Conservation (phyloP, 2,113 vertebrate genomes). For the Pelodiscus sinensis region DNA sequence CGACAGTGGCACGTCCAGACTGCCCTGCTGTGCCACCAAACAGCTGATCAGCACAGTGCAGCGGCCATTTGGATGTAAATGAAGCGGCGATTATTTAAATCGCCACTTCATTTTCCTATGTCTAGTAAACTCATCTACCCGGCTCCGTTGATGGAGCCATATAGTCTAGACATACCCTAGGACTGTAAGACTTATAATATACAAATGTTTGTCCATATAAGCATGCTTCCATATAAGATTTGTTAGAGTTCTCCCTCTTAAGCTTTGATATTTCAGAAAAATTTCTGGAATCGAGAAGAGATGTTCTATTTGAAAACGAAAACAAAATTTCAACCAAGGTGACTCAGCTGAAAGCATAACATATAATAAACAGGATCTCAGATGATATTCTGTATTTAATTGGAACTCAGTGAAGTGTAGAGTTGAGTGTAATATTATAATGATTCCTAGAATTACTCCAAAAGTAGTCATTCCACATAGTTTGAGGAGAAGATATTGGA, state of each 20-base stretch:
- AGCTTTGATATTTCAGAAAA: not conserved
- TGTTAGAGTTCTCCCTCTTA: not conserved
- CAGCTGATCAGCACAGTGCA: too few relatives aligned
- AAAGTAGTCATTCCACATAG: not conserved
- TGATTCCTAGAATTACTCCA: not conserved
- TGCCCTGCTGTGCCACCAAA: too few relatives aligned
- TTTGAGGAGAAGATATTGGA: not conserved
- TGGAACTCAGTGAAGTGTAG: not conserved
- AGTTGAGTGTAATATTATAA: not conserved
- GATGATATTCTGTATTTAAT: not conserved
- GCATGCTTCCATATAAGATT: not conserved
- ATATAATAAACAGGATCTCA: not conserved
- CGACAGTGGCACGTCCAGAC: too few relatives aligned
- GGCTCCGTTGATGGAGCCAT: too few relatives aligned
- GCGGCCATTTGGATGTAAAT: too few relatives aligned
- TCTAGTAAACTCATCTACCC: too few relatives aligned
- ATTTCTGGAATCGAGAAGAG: not conserved
- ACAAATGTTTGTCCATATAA: not conserved
- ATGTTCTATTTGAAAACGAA: not conserved
- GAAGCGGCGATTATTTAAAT: too few relatives aligned
- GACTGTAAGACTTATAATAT: accelerated
- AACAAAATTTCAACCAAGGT: not conserved
- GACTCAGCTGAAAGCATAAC: not conserved
- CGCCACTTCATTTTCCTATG: too few relatives aligned
- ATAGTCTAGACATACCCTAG: too few relatives aligned